Percentiles rank a stretch among this genome's conserved stretches.
These are phyloP conservation scores for Varanus salvator DNA, from an alignment of 2,113 vertebrate species.

Conservation along the genomic window DNA sequence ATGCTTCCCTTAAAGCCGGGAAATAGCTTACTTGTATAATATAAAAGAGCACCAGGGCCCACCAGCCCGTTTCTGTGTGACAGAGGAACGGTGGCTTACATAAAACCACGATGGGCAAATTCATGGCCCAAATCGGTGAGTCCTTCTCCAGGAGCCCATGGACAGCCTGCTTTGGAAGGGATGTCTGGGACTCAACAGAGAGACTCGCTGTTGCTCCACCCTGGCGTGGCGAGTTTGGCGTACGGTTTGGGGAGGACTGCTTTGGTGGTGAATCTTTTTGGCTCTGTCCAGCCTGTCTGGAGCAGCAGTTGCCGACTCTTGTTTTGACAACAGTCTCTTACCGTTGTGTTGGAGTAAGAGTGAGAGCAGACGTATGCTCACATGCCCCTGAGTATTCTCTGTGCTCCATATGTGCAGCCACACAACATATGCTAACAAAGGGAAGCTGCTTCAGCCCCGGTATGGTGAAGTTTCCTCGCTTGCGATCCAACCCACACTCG, in stretches of 20 bases:
- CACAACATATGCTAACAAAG: neutral
- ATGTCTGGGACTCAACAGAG: too few species aligned
- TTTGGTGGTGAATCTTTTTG: neutral
- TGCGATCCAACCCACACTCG: neutral
- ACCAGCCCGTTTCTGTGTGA: neutral
- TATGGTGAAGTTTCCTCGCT: neutral
- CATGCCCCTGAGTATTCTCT: neutral
- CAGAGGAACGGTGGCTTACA: neutral
- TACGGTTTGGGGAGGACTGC: too few species aligned
- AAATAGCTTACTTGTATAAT: neutral
- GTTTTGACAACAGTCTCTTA: neutral
- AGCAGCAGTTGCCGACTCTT: neutral
- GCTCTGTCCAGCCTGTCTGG: neutral
- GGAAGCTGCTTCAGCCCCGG: neutral
- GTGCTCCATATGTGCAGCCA: neutral
- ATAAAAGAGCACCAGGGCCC: neutral
- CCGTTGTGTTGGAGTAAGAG: neutral
- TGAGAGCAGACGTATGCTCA: neutral
- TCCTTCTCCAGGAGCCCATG: neutral
- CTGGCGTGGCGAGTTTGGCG: too few species aligned
- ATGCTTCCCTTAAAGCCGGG: neutral
- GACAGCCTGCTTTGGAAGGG: neutral
- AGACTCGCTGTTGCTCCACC: too few species aligned
- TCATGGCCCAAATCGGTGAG: neutral
- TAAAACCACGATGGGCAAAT: neutral